Evolutionary conservation across 2,888 invertebrate species (phyloP).

Genomic region (Artemia sinica): DNA sequence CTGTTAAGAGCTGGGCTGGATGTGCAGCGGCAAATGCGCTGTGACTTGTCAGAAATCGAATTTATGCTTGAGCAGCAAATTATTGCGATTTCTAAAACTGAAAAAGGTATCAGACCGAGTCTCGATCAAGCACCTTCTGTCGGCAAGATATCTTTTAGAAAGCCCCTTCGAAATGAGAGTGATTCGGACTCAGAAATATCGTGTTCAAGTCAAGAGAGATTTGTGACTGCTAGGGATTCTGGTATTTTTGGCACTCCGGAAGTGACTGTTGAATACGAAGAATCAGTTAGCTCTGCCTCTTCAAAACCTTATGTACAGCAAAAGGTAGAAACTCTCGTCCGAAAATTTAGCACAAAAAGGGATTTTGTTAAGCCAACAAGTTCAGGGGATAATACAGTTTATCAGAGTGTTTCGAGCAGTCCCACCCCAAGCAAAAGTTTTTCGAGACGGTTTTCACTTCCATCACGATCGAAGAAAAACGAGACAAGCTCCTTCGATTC

Average conservation of each 20-base stretch:
- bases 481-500: neutral
- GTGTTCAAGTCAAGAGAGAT: neutral
- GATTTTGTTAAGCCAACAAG: neutral
- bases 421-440: neutral
- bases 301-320: neutral
- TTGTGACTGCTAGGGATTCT: neutral
- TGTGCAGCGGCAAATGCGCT: neutral
- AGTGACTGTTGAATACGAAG: neutral
- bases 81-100: neutral
- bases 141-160: too few species aligned
- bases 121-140: neutral
- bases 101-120: neutral
- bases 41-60: neutral
- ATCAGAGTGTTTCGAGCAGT: neutral
- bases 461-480: conserved; percentile 2
- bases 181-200: neutral
- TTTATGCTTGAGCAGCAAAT: neutral
- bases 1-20: neutral
- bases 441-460: conserved; percentile 3
- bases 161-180: neutral
- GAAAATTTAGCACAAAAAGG: neutral
- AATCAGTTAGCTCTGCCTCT: neutral
- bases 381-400: neutral
- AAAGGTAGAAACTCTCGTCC: neutral
- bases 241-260: neutral